These are phyloP conservation scores for Acipenser oxyrinchus DNA, from an alignment of 2,797 vertebrate species.

Conservation along the genomic window DNA sequence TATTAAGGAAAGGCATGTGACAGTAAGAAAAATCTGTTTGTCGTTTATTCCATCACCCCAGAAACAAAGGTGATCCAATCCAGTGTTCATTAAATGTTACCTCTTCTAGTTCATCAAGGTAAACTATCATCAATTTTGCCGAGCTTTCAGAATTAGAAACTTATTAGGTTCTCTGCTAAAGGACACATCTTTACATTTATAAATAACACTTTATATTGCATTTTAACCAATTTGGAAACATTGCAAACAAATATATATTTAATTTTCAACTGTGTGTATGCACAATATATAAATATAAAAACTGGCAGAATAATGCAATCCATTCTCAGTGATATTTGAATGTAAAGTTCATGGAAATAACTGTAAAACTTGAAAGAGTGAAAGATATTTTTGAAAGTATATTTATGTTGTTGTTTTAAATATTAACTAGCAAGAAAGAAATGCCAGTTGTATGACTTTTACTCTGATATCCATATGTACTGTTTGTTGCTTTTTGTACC, in stretches of 20 bases:
- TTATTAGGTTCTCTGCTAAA: constrained; percentile 84
- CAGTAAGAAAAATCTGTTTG: constrained; percentile 98
- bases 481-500: too few relatives aligned
- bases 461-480: too few relatives aligned
- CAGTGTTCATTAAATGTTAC: constrained; percentile 91
- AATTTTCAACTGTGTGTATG: constrained; percentile 4
- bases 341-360: constrained; percentile 50
- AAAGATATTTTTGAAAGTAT: too few relatives aligned
- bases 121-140: constrained; percentile 85
- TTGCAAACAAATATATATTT: constrained; percentile 34
- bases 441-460: too few relatives aligned
- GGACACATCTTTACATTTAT: constrained; percentile 66
- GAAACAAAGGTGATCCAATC: constrained; percentile 90
- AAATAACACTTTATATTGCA: constrained; percentile 36
- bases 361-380: constrained; percentile 19
- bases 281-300: background rate
- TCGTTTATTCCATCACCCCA: constrained; percentile 81
- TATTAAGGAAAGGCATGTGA: constrained; percentile 95
- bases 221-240: constrained; percentile 37
- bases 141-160: constrained; percentile 83
- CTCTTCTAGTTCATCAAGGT: constrained; percentile 88
- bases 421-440: too few relatives aligned
- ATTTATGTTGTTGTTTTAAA: too few relatives aligned
- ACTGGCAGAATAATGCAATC: background rate
- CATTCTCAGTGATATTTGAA: constrained; percentile 19